Percentiles rank a stretch among this genome's conserved stretches.
Evolutionary conservation across 2,113 vertebrate species (phyloP).

Genomic region (Centropus bengalensis): DNA sequence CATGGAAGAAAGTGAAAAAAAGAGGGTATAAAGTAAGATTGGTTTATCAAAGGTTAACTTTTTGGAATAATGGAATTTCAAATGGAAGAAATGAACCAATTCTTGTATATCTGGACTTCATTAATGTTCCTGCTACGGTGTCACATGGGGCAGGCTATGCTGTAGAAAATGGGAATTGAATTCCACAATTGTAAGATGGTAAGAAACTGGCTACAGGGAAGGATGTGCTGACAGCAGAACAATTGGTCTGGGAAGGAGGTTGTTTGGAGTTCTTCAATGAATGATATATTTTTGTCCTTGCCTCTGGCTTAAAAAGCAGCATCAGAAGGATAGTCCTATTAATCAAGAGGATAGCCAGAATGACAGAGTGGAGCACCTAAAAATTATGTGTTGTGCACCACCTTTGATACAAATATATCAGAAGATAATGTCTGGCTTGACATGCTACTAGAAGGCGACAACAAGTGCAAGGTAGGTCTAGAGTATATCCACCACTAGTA

Average conservation of each 20-base stretch:
- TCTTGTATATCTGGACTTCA: constrained; percentile 39
- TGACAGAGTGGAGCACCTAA: neutral
- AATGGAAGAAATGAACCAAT: neutral
- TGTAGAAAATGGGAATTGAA: constrained; percentile 40
- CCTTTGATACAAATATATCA: neutral
- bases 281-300: neutral
- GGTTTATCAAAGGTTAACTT: neutral
- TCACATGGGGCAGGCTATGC: constrained; percentile 19
- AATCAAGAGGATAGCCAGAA: neutral
- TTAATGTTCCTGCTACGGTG: constrained; percentile 29
- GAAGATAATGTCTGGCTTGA: neutral
- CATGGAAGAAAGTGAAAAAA: neutral
- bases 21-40: neutral
- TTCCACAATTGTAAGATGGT: constrained; percentile 28
- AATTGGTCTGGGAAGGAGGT: neutral
- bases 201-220: neutral
- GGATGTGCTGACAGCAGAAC: constrained; percentile 40
- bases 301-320: neutral
- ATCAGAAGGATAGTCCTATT: neutral
- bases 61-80: neutral
- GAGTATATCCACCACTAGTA: neutral
- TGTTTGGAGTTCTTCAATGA: neutral
- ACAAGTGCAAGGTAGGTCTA: neutral
- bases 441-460: accelerated
- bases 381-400: neutral